Evolutionary conservation across 2,888 invertebrate genomes (phyloP).

Genomic region (Dolichomitus sp.): DNA sequence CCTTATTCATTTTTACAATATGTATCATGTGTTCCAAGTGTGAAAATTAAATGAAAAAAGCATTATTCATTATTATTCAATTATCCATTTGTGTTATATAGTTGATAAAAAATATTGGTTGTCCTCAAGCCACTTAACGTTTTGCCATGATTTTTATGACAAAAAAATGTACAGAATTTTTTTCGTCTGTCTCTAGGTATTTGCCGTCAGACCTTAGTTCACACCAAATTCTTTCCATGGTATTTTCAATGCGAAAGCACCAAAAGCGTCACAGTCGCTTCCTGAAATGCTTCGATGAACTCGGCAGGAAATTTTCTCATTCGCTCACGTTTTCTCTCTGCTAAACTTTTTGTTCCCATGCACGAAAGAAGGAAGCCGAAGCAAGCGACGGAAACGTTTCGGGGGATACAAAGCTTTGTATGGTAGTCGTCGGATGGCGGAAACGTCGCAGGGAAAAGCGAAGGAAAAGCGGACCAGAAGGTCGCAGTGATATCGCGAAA

Average conservation of each 20-base stretch:
- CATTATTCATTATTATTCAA: no score
- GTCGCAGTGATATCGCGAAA: slow-evolving; percentile 62
- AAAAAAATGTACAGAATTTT: background rate
- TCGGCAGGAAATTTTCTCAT: slow-evolving; percentile 53
- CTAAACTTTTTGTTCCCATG: slow-evolving; percentile 24
- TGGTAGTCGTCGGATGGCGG: slow-evolving; percentile 48
- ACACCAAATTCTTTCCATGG: background rate
- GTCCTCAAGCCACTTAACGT: background rate
- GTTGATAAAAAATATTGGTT: no score
- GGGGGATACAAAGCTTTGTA: slow-evolving; percentile 65
- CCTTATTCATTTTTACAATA: background rate
- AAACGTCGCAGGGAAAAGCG: slow-evolving; percentile 33
- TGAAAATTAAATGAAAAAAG: no score
- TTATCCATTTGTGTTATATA: no score
- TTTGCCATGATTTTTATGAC: background rate
- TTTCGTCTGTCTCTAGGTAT: background rate
- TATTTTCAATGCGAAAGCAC: slow-evolving; percentile 22
- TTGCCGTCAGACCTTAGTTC: background rate
- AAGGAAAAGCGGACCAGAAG: slow-evolving; percentile 50
- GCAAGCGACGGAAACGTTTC: slow-evolving; percentile 71
- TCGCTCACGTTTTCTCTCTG: slow-evolving; percentile 51
- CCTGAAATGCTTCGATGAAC: slow-evolving; percentile 58
- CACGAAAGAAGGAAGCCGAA: slow-evolving; percentile 65
- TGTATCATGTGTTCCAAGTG: background rate
- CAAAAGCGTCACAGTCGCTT: slow-evolving; percentile 56